A percentile compares a stretch with the other conserved stretches of the same genome.
These are phyloP conservation scores for Nannoperca australis DNA, from an alignment of 2,797 vertebrate species.

Conservation along the genomic window DNA sequence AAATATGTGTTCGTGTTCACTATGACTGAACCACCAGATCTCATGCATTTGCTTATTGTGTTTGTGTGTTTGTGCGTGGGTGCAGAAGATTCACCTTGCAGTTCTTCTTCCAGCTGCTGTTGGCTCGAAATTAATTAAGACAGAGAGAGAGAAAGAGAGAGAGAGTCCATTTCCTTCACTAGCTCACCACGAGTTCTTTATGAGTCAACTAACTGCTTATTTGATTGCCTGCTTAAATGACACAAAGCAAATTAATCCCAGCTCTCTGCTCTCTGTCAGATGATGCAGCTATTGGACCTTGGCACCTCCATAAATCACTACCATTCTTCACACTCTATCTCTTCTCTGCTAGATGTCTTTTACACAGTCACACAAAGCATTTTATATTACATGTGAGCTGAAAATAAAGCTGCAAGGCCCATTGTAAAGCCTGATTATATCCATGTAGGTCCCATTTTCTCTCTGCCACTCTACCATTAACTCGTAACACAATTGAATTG, in stretches of 20 bases:
- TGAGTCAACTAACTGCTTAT: slow-evolving; percentile 59
- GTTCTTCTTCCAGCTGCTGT: slow-evolving; percentile 69
- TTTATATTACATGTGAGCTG: slow-evolving; percentile 18
- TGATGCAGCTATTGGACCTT: slow-evolving; percentile 28
- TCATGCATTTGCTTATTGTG: slow-evolving; percentile 20
- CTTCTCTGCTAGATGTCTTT: slow-evolving; percentile 16
- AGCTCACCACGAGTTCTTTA: slow-evolving; percentile 65
- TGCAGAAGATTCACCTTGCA: slow-evolving; percentile 63
- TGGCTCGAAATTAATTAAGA: slow-evolving; percentile 69
- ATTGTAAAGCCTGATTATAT: slow-evolving; percentile 28
- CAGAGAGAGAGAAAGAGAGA: slow-evolving; percentile 9
- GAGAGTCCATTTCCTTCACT: slow-evolving; percentile 55
- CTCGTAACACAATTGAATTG: neutral
- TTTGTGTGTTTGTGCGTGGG: slow-evolving; percentile 50
- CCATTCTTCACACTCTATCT: slow-evolving; percentile 30
- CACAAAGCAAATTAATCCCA: slow-evolving; percentile 63
- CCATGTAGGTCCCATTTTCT: slow-evolving; percentile 8
- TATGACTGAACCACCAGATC: slow-evolving; percentile 33
- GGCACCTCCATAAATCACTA: slow-evolving; percentile 45
- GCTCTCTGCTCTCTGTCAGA: slow-evolving; percentile 43
- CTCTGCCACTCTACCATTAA: slow-evolving; percentile 10
- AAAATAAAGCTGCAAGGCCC: slow-evolving; percentile 14
- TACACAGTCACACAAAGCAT: slow-evolving; percentile 17
- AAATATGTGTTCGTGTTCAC: slow-evolving; percentile 7
- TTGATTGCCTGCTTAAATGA: slow-evolving; percentile 72